Percentiles rank a stretch among this genome's conserved stretches.
phyloP scores from a whole-genome alignment of 2,797 vertebrate genomes.

The Urosaurus nigricauda region DNA sequence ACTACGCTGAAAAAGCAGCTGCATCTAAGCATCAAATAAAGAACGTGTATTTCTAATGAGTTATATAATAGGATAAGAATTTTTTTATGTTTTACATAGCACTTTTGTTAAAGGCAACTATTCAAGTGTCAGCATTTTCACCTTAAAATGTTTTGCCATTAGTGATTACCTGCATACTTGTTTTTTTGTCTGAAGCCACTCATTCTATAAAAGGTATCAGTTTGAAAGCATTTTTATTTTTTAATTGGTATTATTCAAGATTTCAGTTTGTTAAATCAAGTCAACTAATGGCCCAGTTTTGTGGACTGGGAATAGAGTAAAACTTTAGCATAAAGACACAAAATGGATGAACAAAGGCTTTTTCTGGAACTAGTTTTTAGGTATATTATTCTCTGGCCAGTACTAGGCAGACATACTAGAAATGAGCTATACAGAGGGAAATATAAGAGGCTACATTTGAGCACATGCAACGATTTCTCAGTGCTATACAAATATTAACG shows the following conservation, averaged over 20 bases:
- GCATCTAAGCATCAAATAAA: neutral
- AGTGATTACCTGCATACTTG: neutral
- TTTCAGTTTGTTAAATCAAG: neutral
- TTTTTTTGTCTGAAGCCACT: neutral
- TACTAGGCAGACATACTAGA: neutral
- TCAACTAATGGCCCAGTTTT: neutral
- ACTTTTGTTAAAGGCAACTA: neutral
- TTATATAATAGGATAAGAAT: neutral
- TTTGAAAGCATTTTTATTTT: constrained; percentile 18
- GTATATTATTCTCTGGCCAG: no score
- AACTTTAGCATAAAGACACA: neutral
- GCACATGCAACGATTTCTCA: no score
- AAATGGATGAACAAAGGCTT: neutral
- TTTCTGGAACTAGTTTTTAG: neutral
- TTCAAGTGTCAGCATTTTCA: neutral
- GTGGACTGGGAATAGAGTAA: neutral
- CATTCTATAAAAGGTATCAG: constrained; percentile 21
- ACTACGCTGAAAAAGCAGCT: neutral
- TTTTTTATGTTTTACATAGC: neutral
- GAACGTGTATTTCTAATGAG: neutral
- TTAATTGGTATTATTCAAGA: constrained; percentile 6
- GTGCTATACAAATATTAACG: no score
- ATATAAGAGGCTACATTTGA: neutral
- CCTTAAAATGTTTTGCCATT: neutral
- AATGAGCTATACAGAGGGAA: neutral